phyloP scores from a whole-genome alignment of 2,888 invertebrate species.

The Spialia ferax region DNA sequence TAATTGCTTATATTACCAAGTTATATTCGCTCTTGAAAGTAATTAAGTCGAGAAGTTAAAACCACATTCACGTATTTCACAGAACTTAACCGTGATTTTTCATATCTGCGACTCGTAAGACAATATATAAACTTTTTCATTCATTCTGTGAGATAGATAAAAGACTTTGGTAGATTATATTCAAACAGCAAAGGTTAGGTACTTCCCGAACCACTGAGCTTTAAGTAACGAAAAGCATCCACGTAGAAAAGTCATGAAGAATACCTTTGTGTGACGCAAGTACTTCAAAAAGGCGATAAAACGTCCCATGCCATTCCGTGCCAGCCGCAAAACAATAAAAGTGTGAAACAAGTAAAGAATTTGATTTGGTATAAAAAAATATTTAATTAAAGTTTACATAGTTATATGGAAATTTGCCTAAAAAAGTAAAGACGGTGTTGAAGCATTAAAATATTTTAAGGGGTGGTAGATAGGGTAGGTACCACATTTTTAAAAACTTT shows the following conservation, averaged over 20 bases:
- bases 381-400: no score
- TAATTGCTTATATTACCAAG: constrained; percentile 87
- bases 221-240: constrained; percentile 69
- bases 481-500: no score
- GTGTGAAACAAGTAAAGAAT: not conserved
- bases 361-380: no score
- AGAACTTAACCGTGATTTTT: constrained; percentile 60
- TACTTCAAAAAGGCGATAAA: constrained; percentile 74
- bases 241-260: constrained; percentile 73
- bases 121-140: constrained; percentile 44
- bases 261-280: constrained; percentile 65
- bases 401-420: no score
- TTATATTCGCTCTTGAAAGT: constrained; percentile 83
- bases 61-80: constrained; percentile 74
- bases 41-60: constrained; percentile 81
- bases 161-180: constrained; percentile 64
- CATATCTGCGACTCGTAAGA: constrained; percentile 49
- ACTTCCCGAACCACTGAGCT: constrained; percentile 66
- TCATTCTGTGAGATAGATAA: constrained; percentile 46
- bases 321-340: not conserved
- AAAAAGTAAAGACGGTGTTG: no score
- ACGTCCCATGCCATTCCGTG: constrained; percentile 55
- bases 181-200: constrained; percentile 63
- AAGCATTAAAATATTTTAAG: no score
- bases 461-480: no score